phyloP scores from a whole-genome alignment of 2,888 invertebrate genomes.

The Ophion costatus region DNA sequence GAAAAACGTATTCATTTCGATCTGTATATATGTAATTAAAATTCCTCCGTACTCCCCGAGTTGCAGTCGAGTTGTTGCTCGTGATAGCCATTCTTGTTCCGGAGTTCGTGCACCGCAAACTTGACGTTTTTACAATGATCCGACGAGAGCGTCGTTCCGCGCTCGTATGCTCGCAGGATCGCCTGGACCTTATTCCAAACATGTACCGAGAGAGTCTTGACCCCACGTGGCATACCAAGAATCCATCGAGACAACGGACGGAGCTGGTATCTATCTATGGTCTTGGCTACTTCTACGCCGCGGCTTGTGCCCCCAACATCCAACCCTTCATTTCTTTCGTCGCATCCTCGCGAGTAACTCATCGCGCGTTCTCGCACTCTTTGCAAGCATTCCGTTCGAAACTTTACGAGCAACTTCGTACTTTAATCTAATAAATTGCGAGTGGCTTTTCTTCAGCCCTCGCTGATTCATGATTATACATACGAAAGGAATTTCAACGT shows the following conservation, averaged over 20 bases:
- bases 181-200: conserved; percentile 71
- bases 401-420: neutral
- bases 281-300: conserved; percentile 44
- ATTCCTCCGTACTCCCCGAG: conserved; percentile 26
- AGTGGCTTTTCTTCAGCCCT: neutral
- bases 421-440: neutral
- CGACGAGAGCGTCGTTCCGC: conserved; percentile 53
- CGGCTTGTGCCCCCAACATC: neutral
- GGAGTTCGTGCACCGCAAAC: conserved; percentile 41
- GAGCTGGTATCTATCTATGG: conserved; percentile 75
- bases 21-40: conserved; percentile 32
- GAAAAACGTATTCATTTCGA: conserved; percentile 19
- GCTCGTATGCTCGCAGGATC: conserved; percentile 65
- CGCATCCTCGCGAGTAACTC: conserved; percentile 18
- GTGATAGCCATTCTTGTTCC: conserved; percentile 52
- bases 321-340: conserved; percentile 18
- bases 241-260: conserved; percentile 73
- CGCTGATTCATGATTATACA: neutral
- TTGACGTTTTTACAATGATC: conserved; percentile 59
- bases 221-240: conserved; percentile 75
- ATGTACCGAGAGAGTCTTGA: conserved; percentile 78
- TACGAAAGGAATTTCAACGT: neutral
- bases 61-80: conserved; percentile 9
- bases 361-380: conserved; percentile 20
- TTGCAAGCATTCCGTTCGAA: conserved; percentile 15